Conservation (phyloP, 2,888 invertebrate genomes). For the Lypha dubia region DNA sequence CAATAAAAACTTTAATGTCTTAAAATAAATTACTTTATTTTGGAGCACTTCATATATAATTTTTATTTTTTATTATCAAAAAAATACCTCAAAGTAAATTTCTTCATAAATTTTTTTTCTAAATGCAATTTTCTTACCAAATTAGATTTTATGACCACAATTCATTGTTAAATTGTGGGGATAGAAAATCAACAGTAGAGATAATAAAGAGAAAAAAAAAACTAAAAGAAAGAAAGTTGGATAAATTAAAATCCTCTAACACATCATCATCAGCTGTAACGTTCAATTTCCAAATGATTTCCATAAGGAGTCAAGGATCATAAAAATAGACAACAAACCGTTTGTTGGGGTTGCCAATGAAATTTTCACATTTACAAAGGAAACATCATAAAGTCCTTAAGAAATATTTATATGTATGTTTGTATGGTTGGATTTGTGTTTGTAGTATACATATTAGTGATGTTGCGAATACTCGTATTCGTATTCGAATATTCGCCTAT, state of each 20-base stretch:
- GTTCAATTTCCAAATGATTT: constrained; percentile 67
- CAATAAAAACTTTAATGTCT: constrained; percentile 35
- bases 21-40: constrained; percentile 22
- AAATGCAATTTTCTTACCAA: constrained; percentile 65
- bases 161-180: constrained; percentile 59
- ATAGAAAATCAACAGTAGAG: constrained; percentile 37
- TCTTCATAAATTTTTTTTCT: constrained; percentile 32
- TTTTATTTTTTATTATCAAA: background rate
- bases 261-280: constrained; percentile 67
- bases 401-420: too few species aligned
- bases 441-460: too few species aligned
- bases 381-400: constrained; percentile 37
- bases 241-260: constrained; percentile 67
- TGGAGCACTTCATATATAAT: background rate
- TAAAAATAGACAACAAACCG: constrained; percentile 62
- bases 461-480: too few species aligned
- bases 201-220: constrained; percentile 22
- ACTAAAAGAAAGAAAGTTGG: constrained; percentile 23
- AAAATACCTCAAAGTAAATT: background rate
- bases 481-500: too few species aligned
- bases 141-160: constrained; percentile 70
- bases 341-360: constrained; percentile 28
- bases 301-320: constrained; percentile 65
- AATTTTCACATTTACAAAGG: constrained; percentile 9
- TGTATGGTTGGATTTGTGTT: background rate